Evolutionary conservation across 2,888 invertebrate species (phyloP).

Genomic region (Caenorhabditis sp.): DNA sequence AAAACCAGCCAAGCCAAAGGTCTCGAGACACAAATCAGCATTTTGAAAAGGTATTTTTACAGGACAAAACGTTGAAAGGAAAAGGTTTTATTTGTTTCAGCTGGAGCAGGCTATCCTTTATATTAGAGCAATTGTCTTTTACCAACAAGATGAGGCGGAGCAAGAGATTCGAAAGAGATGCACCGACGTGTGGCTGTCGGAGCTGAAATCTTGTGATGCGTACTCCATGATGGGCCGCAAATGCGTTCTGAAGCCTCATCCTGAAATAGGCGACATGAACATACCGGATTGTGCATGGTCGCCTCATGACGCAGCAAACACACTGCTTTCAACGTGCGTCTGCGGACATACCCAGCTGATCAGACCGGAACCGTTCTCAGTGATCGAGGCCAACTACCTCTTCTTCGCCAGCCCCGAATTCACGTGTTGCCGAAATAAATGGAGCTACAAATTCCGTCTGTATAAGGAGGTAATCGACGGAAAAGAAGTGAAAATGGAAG

Average conservation of each 20-base stretch:
- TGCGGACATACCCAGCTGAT: conserved; percentile 91
- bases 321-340: conserved; percentile 88
- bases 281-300: conserved; percentile 50
- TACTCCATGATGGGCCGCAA: conserved; percentile 89
- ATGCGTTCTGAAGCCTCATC: conserved; percentile 85
- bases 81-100: too few species aligned
- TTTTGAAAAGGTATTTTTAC: too few species aligned
- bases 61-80: too few species aligned
- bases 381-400: conserved; percentile 88
- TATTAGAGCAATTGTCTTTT: too few species aligned
- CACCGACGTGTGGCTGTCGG: too few species aligned
- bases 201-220: too few species aligned
- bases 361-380: conserved; percentile 92
- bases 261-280: conserved; percentile 53
- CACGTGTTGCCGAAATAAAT: conserved; percentile 84
- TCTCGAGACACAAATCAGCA: too few species aligned
- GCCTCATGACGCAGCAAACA: conserved; percentile 46
- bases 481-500: conserved; percentile 17
- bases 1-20: too few species aligned
- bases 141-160: too few species aligned
- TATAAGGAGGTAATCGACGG: conserved; percentile 81
- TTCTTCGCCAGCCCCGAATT: conserved; percentile 88
- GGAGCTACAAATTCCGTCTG: conserved; percentile 85
- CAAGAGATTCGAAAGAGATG: too few species aligned
- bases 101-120: too few species aligned